Evolutionary conservation across 2,888 invertebrate species (phyloP).

Genomic region (Macrophya annulata): DNA sequence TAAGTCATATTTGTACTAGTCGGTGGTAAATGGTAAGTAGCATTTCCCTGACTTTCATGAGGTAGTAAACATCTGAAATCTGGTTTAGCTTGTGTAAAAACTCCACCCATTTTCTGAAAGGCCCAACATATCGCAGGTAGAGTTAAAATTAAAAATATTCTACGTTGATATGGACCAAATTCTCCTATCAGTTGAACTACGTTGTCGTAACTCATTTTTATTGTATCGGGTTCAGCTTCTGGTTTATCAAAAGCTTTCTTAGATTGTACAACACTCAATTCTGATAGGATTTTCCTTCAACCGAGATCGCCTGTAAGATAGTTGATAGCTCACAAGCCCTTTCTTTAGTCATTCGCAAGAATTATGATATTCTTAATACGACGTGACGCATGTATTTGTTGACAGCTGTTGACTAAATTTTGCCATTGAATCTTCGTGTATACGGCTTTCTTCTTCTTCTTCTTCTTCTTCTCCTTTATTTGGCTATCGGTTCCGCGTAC

Average conservation of each 20-base stretch:
- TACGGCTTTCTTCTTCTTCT: too few relatives aligned
- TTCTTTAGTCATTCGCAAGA: too few relatives aligned
- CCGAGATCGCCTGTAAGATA: too few relatives aligned
- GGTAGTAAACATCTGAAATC: slow-evolving; percentile 84
- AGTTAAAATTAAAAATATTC: slow-evolving; percentile 86
- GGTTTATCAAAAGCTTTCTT: neutral
- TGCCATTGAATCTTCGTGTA: too few relatives aligned
- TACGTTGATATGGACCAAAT: slow-evolving; percentile 87
- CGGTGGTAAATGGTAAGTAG: slow-evolving; percentile 80
- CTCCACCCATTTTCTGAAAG: slow-evolving; percentile 88
- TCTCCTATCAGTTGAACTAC: slow-evolving; percentile 86
- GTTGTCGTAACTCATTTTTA: slow-evolving; percentile 86
- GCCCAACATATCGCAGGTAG: slow-evolving; percentile 87
- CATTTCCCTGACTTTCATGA: slow-evolving; percentile 80
- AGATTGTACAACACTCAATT: neutral
- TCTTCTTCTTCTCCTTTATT: too few relatives aligned
- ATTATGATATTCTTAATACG: too few relatives aligned
- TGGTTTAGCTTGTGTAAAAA: slow-evolving; percentile 86
- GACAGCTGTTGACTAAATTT: too few relatives aligned
- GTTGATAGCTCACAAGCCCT: too few relatives aligned
- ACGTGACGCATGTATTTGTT: too few relatives aligned
- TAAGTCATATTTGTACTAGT: slow-evolving; percentile 80
- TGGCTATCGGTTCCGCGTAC: too few relatives aligned
- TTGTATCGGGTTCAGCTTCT: neutral
- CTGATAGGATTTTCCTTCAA: too few relatives aligned